Evolutionary conservation across 2,888 invertebrate genomes (phyloP), one percentile per base, ranked within the genome.

Genomic region (Rhaphigaster nebulosa): DNA sequence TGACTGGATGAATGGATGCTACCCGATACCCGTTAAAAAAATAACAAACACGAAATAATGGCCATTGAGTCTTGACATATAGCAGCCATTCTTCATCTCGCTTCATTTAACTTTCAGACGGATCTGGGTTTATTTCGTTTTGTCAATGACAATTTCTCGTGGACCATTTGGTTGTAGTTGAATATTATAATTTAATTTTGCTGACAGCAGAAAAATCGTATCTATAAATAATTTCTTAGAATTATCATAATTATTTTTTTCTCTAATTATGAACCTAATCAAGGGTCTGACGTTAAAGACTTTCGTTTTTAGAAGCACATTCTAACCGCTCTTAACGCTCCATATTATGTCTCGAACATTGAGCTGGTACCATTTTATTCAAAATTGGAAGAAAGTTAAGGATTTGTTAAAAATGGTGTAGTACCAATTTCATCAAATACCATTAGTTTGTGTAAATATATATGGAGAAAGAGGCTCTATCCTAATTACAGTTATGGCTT

Each of bases 51-150:
- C 45, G n/a, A n/a, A 84, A n/a, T 84, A 84, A 84, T 84, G 84
- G 84, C 45, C 45, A 84, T 84, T 45, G 45, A 45, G 84, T 29
- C 84, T 45, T 84, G 84, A 84, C 84, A 84, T 84, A 84, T 84
- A 23, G 84, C 45, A 13, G 84, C 45, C 45, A 50, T 84, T 3
- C 45, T 38, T 84, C 84, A 84, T 45, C 15, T 5, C 45, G 6
- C 45, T 84, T 84, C 84, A n/a, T 84, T 84, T 84, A 84, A 50
- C 45, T 84, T 84, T 84, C 20, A 38, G 38, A 76, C 38, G 23
- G 70, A 38, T 34, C 38, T 76, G 34, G 70, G 70, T 76, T 76
- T 76, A 38, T 76, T 76, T 76, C 70, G 34, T 76, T 76, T 76
- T 76, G 70, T 76, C 70, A 65, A 34, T n/a, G 29, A 65, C 34